Base-by-base conservation (phyloP, 1,140 invertebrate genomes). In the Tetramorium parvispinum region DNA sequence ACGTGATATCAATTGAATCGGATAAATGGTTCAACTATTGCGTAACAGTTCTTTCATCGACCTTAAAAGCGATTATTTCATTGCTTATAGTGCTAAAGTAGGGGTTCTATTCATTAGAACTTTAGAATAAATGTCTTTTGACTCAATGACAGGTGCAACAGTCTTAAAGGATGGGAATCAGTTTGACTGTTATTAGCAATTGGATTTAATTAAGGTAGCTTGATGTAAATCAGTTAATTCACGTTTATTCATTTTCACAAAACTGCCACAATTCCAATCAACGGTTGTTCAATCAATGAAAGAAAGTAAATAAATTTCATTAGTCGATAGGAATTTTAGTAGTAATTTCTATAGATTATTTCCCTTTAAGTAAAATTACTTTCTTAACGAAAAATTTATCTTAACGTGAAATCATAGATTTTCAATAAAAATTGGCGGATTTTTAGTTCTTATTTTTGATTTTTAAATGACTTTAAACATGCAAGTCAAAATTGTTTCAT, bases 1-100 rank as follows among this genome's bases (percentile, higher is more conserved):
- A 59, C 40, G 40, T 27, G 43, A 73, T 83, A 83, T 83, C 79
- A 83, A 83, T 83, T 83, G 79, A 83, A 83, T 83, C 79, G 53
- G 37, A 57, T 71, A 82, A 71, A 43, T 11, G 53, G 40, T 83
- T 75, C 40, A 83, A 59, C 55, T 83, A 59, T 75, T 75, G 43
- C 53, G 53, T 49, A 59, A 83, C 43, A 59, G 40, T 73, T 46
- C 40, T 32, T 49, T 59, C 27, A 61, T 83, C 53, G 79, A 75
- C 46, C 24, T 83, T 75, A 82, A 73, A 73, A 57, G 40, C 8
- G 24, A 24, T 73, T 7, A 46, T 18, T 57, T 82, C 51, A 57
- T 73, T 18, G 66, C 24, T 46, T 27, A 37, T 59, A 75, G 21
- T 6, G 6, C 18, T 43, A 71, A 73, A 81, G 2, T 61, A 57